Evolutionary conservation across 2,888 invertebrate genomes (phyloP).

Genomic region (Pecten maximus): DNA sequence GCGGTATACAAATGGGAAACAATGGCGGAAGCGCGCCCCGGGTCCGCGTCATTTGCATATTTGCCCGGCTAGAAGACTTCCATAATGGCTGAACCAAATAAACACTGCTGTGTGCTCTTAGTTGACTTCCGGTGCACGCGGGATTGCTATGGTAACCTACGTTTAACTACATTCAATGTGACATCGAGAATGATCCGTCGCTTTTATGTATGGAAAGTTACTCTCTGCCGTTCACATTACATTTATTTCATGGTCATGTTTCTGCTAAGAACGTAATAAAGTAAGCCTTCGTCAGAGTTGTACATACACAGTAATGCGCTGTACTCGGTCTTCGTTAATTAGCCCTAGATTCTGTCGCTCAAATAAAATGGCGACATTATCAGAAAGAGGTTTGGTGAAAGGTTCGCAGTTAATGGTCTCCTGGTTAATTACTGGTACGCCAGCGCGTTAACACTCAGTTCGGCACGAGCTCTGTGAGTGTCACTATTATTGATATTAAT

Average conservation of each 20-base stretch:
- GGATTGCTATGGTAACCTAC: conserved; percentile 48
- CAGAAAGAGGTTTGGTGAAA: conserved; percentile 29
- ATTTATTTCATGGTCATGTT: conserved; percentile 35
- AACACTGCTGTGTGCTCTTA: conserved; percentile 53
- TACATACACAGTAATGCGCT: background rate
- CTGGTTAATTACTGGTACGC: conserved; percentile 33
- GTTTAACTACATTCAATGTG: conserved; percentile 33
- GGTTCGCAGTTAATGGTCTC: conserved; percentile 24
- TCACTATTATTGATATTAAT: background rate
- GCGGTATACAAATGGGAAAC: conserved; percentile 32
- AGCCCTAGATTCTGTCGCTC: conserved; percentile 15
- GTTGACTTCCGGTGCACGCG: conserved; percentile 53
- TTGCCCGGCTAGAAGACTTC: conserved; percentile 35
- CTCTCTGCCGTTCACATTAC: conserved; percentile 26
- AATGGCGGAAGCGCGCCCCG: conserved; percentile 30
- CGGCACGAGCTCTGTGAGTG: background rate
- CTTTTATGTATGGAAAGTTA: conserved; percentile 35
- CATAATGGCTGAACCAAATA: conserved; percentile 35
- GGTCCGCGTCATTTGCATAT: conserved; percentile 31
- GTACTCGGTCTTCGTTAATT: conserved; percentile 13
- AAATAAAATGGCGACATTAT: conserved; percentile 33
- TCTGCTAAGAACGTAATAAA: conserved; percentile 30
- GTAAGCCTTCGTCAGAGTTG: conserved; percentile 22
- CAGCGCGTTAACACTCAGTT: background rate
- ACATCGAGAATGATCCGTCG: conserved; percentile 30